Base-by-base conservation (phyloP, 2,797 vertebrate species). In the Falco peregrinus region DNA sequence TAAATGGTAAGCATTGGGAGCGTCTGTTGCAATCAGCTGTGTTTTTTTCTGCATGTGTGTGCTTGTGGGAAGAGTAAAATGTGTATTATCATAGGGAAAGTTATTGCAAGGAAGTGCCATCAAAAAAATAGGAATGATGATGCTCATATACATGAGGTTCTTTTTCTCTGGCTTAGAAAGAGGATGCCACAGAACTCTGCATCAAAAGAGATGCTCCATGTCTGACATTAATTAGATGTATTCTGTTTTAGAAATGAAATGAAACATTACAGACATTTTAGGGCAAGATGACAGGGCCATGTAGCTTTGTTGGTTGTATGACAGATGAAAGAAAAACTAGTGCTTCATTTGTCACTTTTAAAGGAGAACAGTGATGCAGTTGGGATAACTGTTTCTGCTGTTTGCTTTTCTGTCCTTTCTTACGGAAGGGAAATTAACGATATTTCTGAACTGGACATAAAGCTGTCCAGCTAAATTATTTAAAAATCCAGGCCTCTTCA, bases 1-100 rank as follows among this genome's bases (percentile, higher is more conserved):
- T 98, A 86, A 99, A 97, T 48, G 99, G 99, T 99, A 97, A 91
- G 98, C 98, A 33, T 75, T 61, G 45, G 54, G 25, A 64, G 48
- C 11, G 4, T 61, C 21, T 63, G 37, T 10, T 81, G 17, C 19
- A 53, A 85, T 92, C 41, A 54, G 5, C 45, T 71, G 6, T 77
- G 35, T 28, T 65, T 87, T 73, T 59, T 18, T 39, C 35, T 91
- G 9, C 13, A 0, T 50, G 8, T 69, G 11, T 73, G 28, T 2
- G 0, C 53, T 65, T 65, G 26, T 69, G 53, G 33, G 50, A 90
- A 80, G 78, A 77, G 37, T 43, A 59, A 63, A 82, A 76, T 56
- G 6, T 26, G 3, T 93, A 6, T 73, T 82, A 11, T 19, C 39
- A 63, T 13, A 73, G 13, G 33, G 33, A 26, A 73, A 70, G 21